Evolutionary conservation across 2,113 vertebrate species (phyloP), one percentile per base, ranked within the genome.

Genomic region (Ranitomeya imitator): DNA sequence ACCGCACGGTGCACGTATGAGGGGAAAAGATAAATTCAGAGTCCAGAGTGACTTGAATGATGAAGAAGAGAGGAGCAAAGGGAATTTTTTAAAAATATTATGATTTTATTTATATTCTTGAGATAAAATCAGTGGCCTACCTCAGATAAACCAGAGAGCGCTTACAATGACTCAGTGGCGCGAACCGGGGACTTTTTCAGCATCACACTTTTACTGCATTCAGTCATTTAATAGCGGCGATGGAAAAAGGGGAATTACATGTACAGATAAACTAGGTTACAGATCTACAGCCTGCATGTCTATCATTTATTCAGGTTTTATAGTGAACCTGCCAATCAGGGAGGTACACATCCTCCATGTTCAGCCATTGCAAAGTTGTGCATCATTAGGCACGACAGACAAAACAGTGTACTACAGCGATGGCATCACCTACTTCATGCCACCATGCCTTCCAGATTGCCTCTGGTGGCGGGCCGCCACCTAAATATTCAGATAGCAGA

Each of bases 21-120:
- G 18, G 45, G 80, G 80, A 67, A 83, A 7, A 83, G 60, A 83
- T 82, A 45, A 7, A 37, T 51, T 81, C 57, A 19, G 16, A 81
- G 59, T 16, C 16, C 61, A 7, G 26, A 51, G 0, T 10, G 19
- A 6, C 31, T 11, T 4, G 15, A 74, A 15, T 19, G 31, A 82
- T 45, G 61, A 26, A 37, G 57, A n/a, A 45, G 54, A 45, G 79
- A 26, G 10, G 79, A 26, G 14, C 7, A n/a, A 7, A 23, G 78
- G 54, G n/a, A 19, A 12, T 81, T 81, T 81, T 81, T 37, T n/a
- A n/a, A 3, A 16, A 16, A 60, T 76, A 76, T 76, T n/a, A n/a
- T 16, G 45, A 82, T 82, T 82, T 45, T 37, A 37, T 82, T 63
- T 63, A 1, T 21, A 4, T 45, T 19, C 60, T 82, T 11, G 16